Evolutionary conservation across 1,140 invertebrate species (phyloP), one percentile per base, ranked within the genome.

Genomic region (Sycobia sp.): DNA sequence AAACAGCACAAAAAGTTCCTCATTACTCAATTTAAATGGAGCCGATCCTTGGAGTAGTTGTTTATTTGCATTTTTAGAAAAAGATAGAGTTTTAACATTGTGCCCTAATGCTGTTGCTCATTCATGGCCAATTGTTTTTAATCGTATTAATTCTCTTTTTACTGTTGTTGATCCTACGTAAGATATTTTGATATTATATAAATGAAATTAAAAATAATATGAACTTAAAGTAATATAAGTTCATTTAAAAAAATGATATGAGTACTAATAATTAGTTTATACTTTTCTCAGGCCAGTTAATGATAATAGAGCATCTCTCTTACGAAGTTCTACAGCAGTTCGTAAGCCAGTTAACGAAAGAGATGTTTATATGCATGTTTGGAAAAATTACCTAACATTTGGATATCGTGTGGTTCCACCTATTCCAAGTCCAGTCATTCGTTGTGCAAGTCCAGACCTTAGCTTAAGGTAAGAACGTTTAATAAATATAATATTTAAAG

Each of bases 301-400:
- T 79, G 97, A 99, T 76, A 98, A 97, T 75, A 87, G 96, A 71
- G 95, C 96, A 2, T 98, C 96, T 0, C 84, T 99, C 9, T 82
- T 99, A 29, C 77, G 93, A 75, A 87, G 89, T 76, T 86, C 89
- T 74, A 84, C 91, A 59, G 80, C 88, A 67, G 83, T 93, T 56
- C 86, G 91, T 78, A 97, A 95, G 76, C 93, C 92, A 27, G 87
- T 91, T 38, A 95, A 92, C 68, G 94, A 97, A 81, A 83, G 94
- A 69, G 95, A 98, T 76, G 86, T 93, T 41, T 96, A 97, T 77
- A 89, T 98, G 83, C 88, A 92, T 76, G 85, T 97, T 0, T 99
- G 96, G 96, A 92, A 95, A 73, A 97, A 97, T 83, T 98, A 98
- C 80, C 87, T 96, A 51, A 93, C 94, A 11, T 92, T 97, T 82